phyloP scores from a whole-genome alignment of 2,888 invertebrate genomes.

The Ceramica pisi region DNA sequence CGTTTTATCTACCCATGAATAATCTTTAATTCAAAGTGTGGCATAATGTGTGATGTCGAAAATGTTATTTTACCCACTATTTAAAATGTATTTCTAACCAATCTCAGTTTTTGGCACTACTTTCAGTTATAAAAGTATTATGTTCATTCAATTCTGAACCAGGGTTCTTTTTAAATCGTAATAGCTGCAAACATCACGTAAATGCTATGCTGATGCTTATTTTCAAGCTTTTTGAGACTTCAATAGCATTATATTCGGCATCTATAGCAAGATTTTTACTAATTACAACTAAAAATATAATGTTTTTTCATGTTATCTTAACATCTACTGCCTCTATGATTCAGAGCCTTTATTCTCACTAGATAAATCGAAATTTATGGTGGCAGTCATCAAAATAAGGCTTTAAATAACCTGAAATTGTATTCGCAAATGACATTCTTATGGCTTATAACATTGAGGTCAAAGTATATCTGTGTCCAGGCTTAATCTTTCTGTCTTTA shows the following conservation, averaged over 20 bases:
- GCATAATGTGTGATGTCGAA: slow-evolving; percentile 10
- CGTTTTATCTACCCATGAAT: slow-evolving; percentile 10
- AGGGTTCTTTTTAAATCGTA: neutral
- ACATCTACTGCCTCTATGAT: neutral
- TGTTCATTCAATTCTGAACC: rapidly evolving
- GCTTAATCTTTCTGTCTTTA: too few relatives aligned
- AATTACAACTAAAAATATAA: neutral
- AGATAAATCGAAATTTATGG: neutral
- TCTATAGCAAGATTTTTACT: neutral
- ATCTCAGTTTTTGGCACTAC: neutral
- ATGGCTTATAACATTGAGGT: too few relatives aligned
- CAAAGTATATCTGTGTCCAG: too few relatives aligned
- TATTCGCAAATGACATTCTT: too few relatives aligned
- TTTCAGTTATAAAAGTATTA: neutral
- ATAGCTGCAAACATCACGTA: rapidly evolving
- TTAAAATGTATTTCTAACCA: neutral
- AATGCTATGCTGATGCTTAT: neutral
- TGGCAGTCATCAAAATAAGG: neutral
- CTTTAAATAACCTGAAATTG: too few relatives aligned
- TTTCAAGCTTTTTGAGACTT: too few relatives aligned
- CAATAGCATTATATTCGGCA: neutral
- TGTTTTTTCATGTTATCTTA: neutral
- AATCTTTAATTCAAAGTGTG: slow-evolving; percentile 22
- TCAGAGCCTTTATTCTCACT: neutral
- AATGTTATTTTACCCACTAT: neutral